Percentiles rank a stretch among this genome's conserved stretches.
phyloP scores from a whole-genome alignment of 2,797 vertebrate genomes.

The Geotrypetes seraphini region DNA sequence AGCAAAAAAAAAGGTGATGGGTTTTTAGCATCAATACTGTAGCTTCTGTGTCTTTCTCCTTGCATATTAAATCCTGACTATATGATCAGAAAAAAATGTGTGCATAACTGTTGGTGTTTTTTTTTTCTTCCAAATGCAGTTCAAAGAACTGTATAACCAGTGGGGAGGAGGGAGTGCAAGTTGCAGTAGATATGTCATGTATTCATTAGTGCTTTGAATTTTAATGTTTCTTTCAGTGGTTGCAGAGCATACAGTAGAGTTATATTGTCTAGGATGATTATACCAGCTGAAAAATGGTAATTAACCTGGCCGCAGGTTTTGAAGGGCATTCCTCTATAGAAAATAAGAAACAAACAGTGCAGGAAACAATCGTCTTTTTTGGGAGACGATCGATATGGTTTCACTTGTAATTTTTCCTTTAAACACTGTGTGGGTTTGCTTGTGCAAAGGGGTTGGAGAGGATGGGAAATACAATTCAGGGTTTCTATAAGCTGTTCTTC shows the following conservation, averaged over 20 bases:
- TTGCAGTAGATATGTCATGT: neutral
- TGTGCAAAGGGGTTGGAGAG: conserved; percentile 1
- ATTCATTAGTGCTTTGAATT: fast-evolving
- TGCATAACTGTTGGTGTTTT: neutral
- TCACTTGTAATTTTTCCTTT: neutral
- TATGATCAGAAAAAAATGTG: neutral
- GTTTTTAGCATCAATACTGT: neutral
- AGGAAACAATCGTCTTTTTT: neutral
- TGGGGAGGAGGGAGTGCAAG: conserved; percentile 3
- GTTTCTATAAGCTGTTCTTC: too few relatives aligned
- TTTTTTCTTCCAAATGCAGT: neutral
- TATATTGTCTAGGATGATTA: neutral
- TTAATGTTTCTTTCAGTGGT: neutral
- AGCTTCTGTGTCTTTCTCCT: neutral
- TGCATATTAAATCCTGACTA: neutral
- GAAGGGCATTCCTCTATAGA: neutral
- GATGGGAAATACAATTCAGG: neutral
- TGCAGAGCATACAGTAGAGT: neutral
- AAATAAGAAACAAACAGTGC: neutral
- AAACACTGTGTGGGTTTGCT: neutral
- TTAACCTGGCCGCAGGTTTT: neutral
- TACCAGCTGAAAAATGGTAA: neutral
- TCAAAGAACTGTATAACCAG: neutral
- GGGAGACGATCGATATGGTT: neutral
- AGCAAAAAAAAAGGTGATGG: conserved; percentile 7